Percentiles rank a stretch among this genome's conserved stretches.
Conservation (phyloP, 2,797 vertebrate genomes). For the Taeniopygia guttata region DNA sequence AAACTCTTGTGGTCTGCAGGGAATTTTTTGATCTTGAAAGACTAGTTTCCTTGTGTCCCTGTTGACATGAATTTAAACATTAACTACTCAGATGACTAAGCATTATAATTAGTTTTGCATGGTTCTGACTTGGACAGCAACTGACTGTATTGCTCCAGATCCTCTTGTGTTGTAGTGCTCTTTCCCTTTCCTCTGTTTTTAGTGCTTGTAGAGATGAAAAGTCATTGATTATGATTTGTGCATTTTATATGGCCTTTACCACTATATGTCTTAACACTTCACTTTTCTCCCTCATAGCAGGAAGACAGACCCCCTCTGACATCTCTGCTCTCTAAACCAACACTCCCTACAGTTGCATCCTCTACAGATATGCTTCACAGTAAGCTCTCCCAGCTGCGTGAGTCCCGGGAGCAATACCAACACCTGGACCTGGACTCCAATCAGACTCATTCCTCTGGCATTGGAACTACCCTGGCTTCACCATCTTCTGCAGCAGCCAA, state of each 20-base stretch:
- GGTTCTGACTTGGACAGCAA: background rate
- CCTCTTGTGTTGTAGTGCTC: background rate
- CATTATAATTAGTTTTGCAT: background rate
- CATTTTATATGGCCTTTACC: background rate
- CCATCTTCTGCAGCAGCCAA: conserved; percentile 81
- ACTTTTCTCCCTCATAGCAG: conserved; percentile 38
- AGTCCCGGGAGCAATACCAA: conserved; percentile 91
- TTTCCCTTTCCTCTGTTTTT: background rate
- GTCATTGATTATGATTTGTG: background rate
- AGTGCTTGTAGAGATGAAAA: background rate
- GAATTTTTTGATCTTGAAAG: background rate
- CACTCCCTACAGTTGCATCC: conserved; percentile 85
- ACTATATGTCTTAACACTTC: background rate
- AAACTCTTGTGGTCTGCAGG: background rate
- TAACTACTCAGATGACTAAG: background rate
- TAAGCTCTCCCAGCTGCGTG: conserved; percentile 95
- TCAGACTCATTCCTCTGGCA: conserved; percentile 81
- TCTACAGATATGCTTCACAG: conserved; percentile 98
- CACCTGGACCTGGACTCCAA: conserved; percentile 85
- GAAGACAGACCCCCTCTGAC: conserved; percentile 84
- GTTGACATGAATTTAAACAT: background rate
- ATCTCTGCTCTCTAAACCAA: conserved; percentile 88
- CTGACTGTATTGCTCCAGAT: background rate
- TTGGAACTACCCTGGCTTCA: conserved; percentile 78
- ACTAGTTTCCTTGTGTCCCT: background rate